phyloP scores from a whole-genome alignment of 1,140 invertebrate genomes.

The Lanistes nyassanus region DNA sequence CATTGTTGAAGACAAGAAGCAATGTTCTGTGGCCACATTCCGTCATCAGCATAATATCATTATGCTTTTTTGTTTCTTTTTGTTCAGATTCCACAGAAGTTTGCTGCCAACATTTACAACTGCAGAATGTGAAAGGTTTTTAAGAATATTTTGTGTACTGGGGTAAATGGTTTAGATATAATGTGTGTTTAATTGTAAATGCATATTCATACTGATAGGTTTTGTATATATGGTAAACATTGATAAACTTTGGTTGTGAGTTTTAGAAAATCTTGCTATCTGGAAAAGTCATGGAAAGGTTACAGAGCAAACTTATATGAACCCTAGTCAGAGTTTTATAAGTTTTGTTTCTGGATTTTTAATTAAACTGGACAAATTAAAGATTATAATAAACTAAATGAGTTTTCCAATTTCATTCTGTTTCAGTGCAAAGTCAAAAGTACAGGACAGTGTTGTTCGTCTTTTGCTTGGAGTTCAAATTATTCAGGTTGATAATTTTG shows the following conservation, averaged over 20 bases:
- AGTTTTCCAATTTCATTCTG: slow-evolving; percentile 16
- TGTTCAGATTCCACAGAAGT: slow-evolving; percentile 45
- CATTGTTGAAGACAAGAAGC: no score
- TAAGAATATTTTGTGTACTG: no score
- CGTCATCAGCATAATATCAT: no score
- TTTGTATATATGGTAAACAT: no score
- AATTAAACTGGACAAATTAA: not conserved
- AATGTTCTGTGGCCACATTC: no score
- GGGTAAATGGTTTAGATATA: no score
- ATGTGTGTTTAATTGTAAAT: not conserved
- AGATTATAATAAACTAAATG: not conserved
- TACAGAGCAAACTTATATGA: not conserved
- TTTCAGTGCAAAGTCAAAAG: slow-evolving; percentile 41
- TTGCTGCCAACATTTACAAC: slow-evolving; percentile 40
- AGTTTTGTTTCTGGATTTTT: not conserved
- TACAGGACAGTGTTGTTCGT: slow-evolving; percentile 49
- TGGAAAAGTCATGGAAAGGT: no score
- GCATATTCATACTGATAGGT: no score
- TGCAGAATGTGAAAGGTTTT: slow-evolving; percentile 43
- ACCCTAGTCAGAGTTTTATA: not conserved
- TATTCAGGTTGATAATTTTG: slow-evolving; percentile 41
- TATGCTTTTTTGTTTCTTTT: not conserved
- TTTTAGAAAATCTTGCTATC: no score
- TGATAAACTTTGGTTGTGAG: no score
- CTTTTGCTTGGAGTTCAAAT: slow-evolving; percentile 52